phyloP scores from a whole-genome alignment of 2,888 invertebrate species.

The Hyposoter didymator region DNA sequence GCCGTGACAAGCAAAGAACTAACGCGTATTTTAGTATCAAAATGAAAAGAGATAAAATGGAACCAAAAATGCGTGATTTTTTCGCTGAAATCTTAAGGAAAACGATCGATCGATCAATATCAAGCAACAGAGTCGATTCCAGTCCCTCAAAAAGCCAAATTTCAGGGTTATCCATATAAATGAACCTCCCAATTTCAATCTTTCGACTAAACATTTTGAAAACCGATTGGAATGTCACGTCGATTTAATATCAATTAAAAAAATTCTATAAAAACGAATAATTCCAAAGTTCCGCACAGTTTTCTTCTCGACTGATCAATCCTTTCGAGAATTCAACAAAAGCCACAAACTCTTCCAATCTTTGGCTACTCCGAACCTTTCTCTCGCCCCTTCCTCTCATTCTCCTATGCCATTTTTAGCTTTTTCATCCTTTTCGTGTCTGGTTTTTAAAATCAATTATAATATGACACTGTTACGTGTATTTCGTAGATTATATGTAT shows the following conservation, averaged over 20 bases:
- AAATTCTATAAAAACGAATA: conserved; percentile 9
- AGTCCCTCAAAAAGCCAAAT: conserved; percentile 11
- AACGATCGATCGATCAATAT: conserved; percentile 41
- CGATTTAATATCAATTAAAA: not conserved
- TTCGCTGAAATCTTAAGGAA: conserved; percentile 15
- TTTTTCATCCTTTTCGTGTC: not conserved
- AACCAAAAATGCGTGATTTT: not conserved
- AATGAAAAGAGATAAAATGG: not conserved
- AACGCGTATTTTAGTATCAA: conserved; percentile 20
- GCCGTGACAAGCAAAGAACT: conserved; percentile 56
- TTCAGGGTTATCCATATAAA: not conserved
- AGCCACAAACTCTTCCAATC: conserved; percentile 73
- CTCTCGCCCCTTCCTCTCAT: conserved; percentile 3
- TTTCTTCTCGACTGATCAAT: conserved; percentile 10
- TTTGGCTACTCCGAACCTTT: conserved; percentile 77
- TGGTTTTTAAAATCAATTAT: conserved; percentile 77
- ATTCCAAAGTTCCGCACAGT: conserved; percentile 6
- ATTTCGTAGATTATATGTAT: conserved; percentile 51
- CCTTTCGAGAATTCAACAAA: conserved; percentile 44
- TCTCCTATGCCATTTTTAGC: not conserved
- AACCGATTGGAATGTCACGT: conserved; percentile 52
- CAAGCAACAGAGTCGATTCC: conserved; percentile 38
- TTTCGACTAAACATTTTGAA: conserved; percentile 12
- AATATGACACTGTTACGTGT: conserved; percentile 62
- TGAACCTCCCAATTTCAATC: not conserved